Conservation (phyloP, 2,797 vertebrate genomes). For the Rhinophrynus dorsalis region DNA sequence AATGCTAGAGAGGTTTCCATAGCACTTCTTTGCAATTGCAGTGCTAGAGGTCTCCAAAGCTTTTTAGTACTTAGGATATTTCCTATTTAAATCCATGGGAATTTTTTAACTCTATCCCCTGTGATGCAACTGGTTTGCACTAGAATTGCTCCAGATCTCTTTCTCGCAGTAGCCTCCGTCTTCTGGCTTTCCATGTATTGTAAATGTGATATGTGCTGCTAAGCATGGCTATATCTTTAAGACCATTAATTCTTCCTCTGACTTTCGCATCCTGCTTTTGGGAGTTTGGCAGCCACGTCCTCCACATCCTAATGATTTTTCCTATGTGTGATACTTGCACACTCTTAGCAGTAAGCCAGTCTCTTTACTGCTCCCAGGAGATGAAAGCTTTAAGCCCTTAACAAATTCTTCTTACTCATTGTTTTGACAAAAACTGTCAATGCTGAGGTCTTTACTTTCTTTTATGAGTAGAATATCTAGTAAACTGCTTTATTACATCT, state of each 20-base stretch:
- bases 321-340: conserved; percentile 11
- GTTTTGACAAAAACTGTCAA: conserved; percentile 44
- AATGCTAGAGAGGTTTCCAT: too few species aligned
- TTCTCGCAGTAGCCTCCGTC: too few species aligned
- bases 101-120: too few species aligned
- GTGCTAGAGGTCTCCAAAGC: too few species aligned
- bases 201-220: neutral
- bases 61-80: too few species aligned
- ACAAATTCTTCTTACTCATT: conserved; percentile 43
- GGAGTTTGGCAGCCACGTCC: conserved; percentile 15
- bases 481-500: conserved; percentile 25
- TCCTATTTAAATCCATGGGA: too few species aligned
- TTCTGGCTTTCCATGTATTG: neutral
- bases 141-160: too few species aligned
- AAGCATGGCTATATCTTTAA: neutral
- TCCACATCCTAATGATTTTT: conserved; percentile 38
- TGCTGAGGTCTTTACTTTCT: conserved; percentile 21
- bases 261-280: conserved; percentile 24
- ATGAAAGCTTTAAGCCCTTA: conserved; percentile 37
- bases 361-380: conserved; percentile 25
- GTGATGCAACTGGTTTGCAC: too few species aligned
- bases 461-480: conserved; percentile 16
- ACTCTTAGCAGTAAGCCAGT: conserved; percentile 22
- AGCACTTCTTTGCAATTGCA: too few species aligned
- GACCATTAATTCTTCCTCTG: conserved; percentile 27